Evolutionary conservation across 2,888 invertebrate genomes (phyloP).

Genomic region (Pristionchus mayeri): DNA sequence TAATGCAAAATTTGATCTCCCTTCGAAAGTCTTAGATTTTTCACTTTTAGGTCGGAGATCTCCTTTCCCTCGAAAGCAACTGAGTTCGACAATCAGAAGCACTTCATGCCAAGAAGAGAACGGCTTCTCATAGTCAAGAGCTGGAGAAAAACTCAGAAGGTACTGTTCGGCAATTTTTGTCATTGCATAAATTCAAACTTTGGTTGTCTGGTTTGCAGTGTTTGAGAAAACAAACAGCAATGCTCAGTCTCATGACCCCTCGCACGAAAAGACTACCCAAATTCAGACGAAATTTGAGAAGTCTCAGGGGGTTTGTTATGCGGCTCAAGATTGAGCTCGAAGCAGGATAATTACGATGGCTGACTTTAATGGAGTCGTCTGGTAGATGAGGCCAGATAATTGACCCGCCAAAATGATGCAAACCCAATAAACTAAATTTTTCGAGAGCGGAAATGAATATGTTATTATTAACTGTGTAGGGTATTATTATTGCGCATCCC

Average conservation of each 20-base stretch:
- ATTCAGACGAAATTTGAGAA: constrained; percentile 9
- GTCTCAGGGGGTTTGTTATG: not conserved
- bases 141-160: constrained; percentile 72
- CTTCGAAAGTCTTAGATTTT: not conserved
- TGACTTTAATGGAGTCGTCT: not conserved
- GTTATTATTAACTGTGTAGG: not conserved
- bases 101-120: constrained; percentile 67
- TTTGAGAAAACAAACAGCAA: not conserved
- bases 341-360: not conserved
- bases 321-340: not conserved
- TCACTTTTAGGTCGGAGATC: constrained; percentile 10
- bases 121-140: constrained; percentile 69
- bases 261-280: not conserved
- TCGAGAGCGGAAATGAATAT: not conserved
- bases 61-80: constrained; percentile 20
- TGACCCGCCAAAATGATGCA: not conserved
- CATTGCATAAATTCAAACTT: not conserved
- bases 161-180: constrained; percentile 30
- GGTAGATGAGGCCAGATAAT: too few species aligned
- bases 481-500: not conserved
- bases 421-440: not conserved
- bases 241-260: constrained; percentile 8
- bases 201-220: not conserved
- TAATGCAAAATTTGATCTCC: not conserved
- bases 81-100: constrained; percentile 47